Base-by-base conservation (phyloP, 2,113 vertebrate species). In the Pipa parva region DNA sequence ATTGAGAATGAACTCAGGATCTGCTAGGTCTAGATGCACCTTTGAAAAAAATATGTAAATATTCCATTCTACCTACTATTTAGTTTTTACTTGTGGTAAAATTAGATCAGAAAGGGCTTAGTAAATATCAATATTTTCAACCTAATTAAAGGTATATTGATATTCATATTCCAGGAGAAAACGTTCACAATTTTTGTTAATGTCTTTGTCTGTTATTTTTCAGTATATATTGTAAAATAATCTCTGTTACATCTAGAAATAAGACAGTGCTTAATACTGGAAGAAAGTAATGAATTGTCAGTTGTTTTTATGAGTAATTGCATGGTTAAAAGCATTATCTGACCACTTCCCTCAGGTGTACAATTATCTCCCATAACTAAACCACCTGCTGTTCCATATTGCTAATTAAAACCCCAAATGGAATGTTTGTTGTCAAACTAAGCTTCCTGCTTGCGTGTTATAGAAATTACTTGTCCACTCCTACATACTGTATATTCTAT, bases 321-420 rank as follows among this genome's bases (percentile, higher is more conserved):
- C 10, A 42, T 57, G 33, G 31, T 36, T 69, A 25, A 51, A 22
- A 60, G 31, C 46, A 59, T 39, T 51, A 52, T 69, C 48, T 69
- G 57, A 69, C 57, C 57, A 60, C 58, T 45, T 61, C 58, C 57
- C 66, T 60, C 49, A 69, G 48, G 57, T 69, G 57, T 52, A 42
- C 45, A 69, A 69, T 69, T 69, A 69, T 54, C 66, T 36, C n/a
- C 48, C 66, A 61, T 54, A 54, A 69, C 24, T 54, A 59, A 67
- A 59, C 55, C 25, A n/a, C 48, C 57, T 59, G 57, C 57, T 54
- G 66, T 45, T 69, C 46, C 33, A 45, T 61, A 54, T 69, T 21
- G 29, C 26, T 61, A 69, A 69, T 69, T 69, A 54, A 69, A 61
- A 69, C 25, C 21, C 20, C 13, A 49, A 18, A 50, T 36, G 24